Evolutionary conservation across 2,797 vertebrate genomes (phyloP), one percentile per base, ranked within the genome.

Genomic region (Crocidura indochinensis): DNA sequence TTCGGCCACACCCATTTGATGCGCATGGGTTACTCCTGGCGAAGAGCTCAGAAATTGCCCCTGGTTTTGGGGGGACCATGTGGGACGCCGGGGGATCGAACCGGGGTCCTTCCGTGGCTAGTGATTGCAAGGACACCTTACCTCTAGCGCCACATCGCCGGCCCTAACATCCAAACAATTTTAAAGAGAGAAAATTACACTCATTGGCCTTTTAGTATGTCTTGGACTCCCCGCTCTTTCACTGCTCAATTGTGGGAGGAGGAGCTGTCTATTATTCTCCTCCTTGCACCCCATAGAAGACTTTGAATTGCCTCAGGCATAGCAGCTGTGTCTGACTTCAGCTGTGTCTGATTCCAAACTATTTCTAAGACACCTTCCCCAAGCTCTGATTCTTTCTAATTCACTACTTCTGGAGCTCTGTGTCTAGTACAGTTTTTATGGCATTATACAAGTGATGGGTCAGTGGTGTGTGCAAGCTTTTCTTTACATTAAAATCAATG

Each of bases 401-500:
- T 95, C 94, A 94, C 95, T 83, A 53, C 88, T 93, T 83, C 83
- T 80, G 0, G 72, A 75, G 77, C 85, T 88, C 90, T 84, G n/a
- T 94, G 92, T 95, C 90, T 92, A 92, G 87, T 93, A 94, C 14
- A 56, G 77, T 92, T 60, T 96, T 95, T 95, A 91, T 95, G 93
- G 87, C 84, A 68, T 44, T 8, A 79, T 86, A 93, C 90, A 87
- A 93, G 86, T 92, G 91, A 88, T 90, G 73, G 88, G 92, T 97
- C 94, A 94, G 94, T 95, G 94, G 95, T 84, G 94, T 96, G 94
- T 95, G 94, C 95, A 96, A 89, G 79, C 69, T 94, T 89, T 81
- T 81, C 88, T 95, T 96, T 96, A 94, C 95, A 94, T 96, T 64
- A 68, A 81, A 95, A 96, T 96, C 94, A 94, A 94, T 92, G 88